Conservation (phyloP, 2,797 vertebrate species). For the Anas acuta region DNA sequence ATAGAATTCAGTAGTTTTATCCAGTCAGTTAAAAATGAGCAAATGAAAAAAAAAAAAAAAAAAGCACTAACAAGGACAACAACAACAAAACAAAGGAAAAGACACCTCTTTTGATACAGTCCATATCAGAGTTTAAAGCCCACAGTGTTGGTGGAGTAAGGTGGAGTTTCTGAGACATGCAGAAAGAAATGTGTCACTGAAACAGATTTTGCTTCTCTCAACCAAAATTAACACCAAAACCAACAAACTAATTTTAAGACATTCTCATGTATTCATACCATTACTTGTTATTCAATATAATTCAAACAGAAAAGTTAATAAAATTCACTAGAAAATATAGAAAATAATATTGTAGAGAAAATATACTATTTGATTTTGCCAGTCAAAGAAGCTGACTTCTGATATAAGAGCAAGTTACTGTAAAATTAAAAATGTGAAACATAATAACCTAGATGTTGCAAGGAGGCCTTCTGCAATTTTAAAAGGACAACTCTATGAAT, state of each 20-base stretch:
- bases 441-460: neutral
- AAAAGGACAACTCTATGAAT: neutral
- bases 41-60: too few species aligned
- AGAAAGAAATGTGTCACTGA: neutral
- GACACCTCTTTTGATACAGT: neutral
- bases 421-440: neutral
- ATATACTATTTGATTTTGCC: neutral
- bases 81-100: neutral
- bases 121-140: neutral
- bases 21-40: rapidly evolving
- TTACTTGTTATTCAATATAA: neutral
- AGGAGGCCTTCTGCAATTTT: neutral
- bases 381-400: neutral
- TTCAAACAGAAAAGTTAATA: neutral
- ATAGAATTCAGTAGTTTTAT: neutral
- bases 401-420: neutral
- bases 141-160: neutral
- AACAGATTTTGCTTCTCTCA: neutral
- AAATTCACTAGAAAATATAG: neutral
- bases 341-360: neutral
- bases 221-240: neutral
- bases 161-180: neutral
- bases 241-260: neutral
- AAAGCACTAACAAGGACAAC: neutral
- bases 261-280: neutral